These are phyloP conservation scores for Tortrix viridana DNA, from an alignment of 2,888 invertebrate genomes.

Conservation along the genomic window DNA sequence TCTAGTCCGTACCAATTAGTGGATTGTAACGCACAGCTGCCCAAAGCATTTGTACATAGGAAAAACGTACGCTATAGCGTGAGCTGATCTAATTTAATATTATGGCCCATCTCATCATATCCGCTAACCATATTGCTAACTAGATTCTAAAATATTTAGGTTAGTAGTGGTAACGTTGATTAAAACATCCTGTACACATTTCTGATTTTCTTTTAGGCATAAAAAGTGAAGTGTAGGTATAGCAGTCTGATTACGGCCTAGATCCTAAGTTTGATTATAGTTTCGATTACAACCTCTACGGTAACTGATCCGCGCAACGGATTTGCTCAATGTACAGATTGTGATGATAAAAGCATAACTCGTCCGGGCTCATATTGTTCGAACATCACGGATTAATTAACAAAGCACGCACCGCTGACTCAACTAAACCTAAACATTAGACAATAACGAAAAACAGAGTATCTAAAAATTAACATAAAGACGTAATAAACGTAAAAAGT, in stretches of 20 bases:
- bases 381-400: conserved; percentile 26
- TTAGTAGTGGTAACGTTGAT: neutral
- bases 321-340: conserved; percentile 46
- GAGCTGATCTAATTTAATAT: conserved; percentile 25
- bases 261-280: conserved; percentile 13
- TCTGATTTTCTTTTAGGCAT: neutral
- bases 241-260: conserved; percentile 11
- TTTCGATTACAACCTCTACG: conserved; percentile 33
- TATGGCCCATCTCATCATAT: conserved; percentile 19
- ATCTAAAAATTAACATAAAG: conserved; percentile 14
- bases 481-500: conserved; percentile 14
- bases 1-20: conserved; percentile 27
- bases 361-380: conserved; percentile 51
- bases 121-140: conserved; percentile 2
- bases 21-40: conserved; percentile 31
- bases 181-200: neutral
- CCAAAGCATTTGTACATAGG: conserved; percentile 30
- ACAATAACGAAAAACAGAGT: conserved; percentile 21
- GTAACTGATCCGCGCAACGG: conserved; percentile 26
- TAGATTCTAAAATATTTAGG: too few species aligned
- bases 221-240: neutral
- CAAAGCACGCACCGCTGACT: conserved; percentile 17
- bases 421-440: conserved; percentile 18
- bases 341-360: conserved; percentile 65
- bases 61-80: conserved; percentile 26